phyloP scores from a whole-genome alignment of 2,888 invertebrate genomes.

The Dynastes hyllus region DNA sequence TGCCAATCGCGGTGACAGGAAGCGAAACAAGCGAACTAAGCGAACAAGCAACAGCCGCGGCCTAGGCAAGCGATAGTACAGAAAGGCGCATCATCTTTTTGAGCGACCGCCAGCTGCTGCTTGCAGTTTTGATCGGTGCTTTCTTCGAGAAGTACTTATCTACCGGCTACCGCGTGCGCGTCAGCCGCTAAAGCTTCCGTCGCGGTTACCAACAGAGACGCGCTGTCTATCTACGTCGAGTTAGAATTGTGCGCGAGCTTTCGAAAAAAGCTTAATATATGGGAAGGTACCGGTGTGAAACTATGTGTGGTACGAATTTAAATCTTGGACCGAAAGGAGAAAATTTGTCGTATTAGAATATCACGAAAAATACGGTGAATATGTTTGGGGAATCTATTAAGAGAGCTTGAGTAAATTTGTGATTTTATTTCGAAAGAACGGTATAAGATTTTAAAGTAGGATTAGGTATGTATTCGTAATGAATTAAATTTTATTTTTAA shows the following conservation, averaged over 20 bases:
- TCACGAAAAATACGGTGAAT: too few species aligned
- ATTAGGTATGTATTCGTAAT: too few species aligned
- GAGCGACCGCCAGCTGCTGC: conserved; percentile 29
- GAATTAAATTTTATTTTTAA: too few species aligned
- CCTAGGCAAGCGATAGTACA: conserved; percentile 31
- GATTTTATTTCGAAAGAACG: too few species aligned
- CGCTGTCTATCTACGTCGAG: conserved; percentile 36
- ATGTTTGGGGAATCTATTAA: too few species aligned
- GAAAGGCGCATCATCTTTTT: conserved; percentile 43
- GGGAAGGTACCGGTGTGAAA: background rate
- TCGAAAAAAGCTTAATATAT: background rate
- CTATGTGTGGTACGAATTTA: background rate
- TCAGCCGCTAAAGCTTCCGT: conserved; percentile 1
- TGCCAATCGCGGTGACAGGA: conserved; percentile 23
- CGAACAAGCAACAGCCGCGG: conserved; percentile 7
- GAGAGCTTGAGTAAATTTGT: too few species aligned
- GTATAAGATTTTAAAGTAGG: too few species aligned
- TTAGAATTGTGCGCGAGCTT: conserved; percentile 17
- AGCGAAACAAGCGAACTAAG: background rate
- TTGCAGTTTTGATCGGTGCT: conserved; percentile 39
- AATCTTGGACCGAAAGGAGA: background rate
- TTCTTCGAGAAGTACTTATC: conserved; percentile 36
- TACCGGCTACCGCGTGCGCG: conserved; percentile 16
- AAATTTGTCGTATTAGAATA: background rate
- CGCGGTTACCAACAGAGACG: conserved; percentile 15